phyloP scores from a whole-genome alignment of 1,140 invertebrate species.

The Scaptomyza graminum region DNA sequence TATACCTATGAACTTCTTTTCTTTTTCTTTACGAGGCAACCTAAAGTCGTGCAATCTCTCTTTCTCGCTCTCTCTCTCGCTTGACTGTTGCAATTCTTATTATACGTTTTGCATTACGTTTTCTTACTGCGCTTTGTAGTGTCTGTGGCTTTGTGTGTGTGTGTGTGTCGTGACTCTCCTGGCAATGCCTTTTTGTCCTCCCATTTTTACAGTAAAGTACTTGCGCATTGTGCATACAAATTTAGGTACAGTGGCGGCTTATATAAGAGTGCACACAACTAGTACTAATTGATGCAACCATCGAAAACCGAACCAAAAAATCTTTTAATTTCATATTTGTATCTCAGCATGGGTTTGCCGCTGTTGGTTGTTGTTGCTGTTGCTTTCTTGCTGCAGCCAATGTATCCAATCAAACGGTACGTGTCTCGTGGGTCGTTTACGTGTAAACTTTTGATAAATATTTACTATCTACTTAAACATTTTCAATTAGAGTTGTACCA shows the following conservation, averaged over 20 bases:
- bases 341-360: neutral
- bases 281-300: constrained; percentile 8
- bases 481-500: constrained; percentile 81
- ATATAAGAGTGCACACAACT: neutral
- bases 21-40: neutral
- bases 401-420: constrained; percentile 66
- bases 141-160: constrained; percentile 54
- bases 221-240: neutral
- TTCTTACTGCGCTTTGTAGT: constrained; percentile 72
- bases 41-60: neutral
- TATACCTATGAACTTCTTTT: neutral
- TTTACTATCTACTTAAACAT: constrained; percentile 78
- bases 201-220: constrained; percentile 18
- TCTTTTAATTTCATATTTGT: constrained; percentile 3
- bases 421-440: constrained; percentile 56
- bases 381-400: constrained; percentile 14
- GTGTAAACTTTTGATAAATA: constrained; percentile 74
- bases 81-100: constrained; percentile 26
- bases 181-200: constrained; percentile 19
- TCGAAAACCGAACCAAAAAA: constrained; percentile 3
- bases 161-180: constrained; percentile 6
- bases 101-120: constrained; percentile 36
- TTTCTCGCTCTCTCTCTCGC: too few species aligned
- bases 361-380: constrained; percentile 2
- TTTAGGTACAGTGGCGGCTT: neutral